phyloP scores from a whole-genome alignment of 2,113 vertebrate species.

The Colaptes auratus region DNA sequence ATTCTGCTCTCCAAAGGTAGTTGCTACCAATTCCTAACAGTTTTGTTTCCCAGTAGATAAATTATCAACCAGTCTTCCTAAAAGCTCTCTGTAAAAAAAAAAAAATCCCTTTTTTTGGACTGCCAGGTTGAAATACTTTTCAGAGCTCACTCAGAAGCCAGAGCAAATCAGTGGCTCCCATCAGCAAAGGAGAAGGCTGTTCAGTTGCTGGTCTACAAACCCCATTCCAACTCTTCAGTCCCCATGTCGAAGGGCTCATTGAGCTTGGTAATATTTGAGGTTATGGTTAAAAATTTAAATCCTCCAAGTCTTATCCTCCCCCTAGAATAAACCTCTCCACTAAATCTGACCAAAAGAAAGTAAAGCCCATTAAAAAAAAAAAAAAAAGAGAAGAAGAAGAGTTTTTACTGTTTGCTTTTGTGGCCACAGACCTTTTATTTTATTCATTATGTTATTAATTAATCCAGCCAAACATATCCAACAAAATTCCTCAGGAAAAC shows the following conservation, averaged over 20 bases:
- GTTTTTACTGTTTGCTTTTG: background rate
- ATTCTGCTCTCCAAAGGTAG: background rate
- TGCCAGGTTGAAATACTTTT: background rate
- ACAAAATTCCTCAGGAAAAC: background rate
- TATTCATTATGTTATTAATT: background rate
- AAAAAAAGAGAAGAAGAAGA: background rate
- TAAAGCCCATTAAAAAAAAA: background rate
- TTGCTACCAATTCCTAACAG: background rate
- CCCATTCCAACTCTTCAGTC: background rate
- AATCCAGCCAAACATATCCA: background rate
- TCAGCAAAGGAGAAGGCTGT: background rate
- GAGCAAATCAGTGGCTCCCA: background rate
- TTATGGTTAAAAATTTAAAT: background rate
- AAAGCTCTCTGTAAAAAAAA: background rate
- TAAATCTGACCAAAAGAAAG: background rate
- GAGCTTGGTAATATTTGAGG: background rate
- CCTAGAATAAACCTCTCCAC: background rate
- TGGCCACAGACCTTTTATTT: background rate
- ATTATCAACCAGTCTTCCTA: background rate
- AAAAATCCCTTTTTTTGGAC: background rate
- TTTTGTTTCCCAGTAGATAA: background rate
- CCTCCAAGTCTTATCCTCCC: accelerated
- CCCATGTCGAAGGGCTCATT: background rate
- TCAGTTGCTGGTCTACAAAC: background rate
- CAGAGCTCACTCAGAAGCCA: background rate